phyloP scores from a whole-genome alignment of 2,113 vertebrate genomes.

The Xiphias gladius region DNA sequence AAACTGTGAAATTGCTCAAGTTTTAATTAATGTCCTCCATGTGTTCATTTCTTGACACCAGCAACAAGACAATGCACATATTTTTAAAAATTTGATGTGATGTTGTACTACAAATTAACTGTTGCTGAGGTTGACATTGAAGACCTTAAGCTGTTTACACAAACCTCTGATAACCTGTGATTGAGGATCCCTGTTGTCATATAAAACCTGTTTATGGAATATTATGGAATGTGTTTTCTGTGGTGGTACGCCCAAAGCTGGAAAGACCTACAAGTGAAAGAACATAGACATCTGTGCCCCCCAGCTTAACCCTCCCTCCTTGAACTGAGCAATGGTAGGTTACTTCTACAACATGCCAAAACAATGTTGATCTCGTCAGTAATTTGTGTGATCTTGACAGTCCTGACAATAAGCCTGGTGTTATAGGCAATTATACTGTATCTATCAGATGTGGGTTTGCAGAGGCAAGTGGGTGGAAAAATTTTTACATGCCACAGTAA shows the following conservation, averaged over 20 bases:
- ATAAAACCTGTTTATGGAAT: constrained; percentile 59
- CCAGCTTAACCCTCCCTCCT: constrained; percentile 58
- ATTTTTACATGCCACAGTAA: constrained; percentile 25
- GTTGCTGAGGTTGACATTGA: not conserved
- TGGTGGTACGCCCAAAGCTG: constrained; percentile 32
- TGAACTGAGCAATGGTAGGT: constrained; percentile 43
- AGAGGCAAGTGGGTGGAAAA: constrained; percentile 7
- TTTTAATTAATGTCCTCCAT: not conserved
- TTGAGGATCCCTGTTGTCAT: constrained; percentile 26
- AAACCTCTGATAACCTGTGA: constrained; percentile 52
- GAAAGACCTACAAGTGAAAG: constrained; percentile 27
- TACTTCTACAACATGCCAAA: constrained; percentile 62
- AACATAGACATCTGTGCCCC: constrained; percentile 49
- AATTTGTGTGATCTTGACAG: constrained; percentile 56
- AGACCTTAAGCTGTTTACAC: constrained; percentile 51
- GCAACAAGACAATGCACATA: not conserved
- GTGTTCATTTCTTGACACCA: not conserved
- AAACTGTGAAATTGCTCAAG: constrained; percentile 3
- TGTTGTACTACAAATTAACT: not conserved
- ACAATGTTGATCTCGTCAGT: constrained; percentile 59
- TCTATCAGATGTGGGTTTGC: constrained; percentile 28
- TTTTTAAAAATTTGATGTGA: not conserved
- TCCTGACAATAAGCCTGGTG: constrained; percentile 44
- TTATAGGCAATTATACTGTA: constrained; percentile 50
- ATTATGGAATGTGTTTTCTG: constrained; percentile 64